Evolutionary conservation across 2,888 invertebrate genomes (phyloP).

Genomic region (Andrena marginata): DNA sequence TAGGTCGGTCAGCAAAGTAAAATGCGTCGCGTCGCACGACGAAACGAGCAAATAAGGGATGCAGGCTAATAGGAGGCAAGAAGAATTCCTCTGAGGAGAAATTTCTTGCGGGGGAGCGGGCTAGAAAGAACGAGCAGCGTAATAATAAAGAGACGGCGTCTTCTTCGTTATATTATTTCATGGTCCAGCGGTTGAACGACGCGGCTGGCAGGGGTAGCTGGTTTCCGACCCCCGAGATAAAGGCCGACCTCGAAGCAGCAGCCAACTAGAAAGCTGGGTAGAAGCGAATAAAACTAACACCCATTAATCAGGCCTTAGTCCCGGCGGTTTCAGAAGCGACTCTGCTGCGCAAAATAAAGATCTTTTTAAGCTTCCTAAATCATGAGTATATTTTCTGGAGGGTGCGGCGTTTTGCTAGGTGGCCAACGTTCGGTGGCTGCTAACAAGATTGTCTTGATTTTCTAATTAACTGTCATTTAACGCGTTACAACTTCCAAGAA

Average conservation of each 20-base stretch:
- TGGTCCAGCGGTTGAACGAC: constrained; percentile 37
- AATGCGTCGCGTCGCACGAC: neutral
- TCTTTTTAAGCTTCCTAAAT: constrained; percentile 80
- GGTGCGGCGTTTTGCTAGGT: constrained; percentile 30
- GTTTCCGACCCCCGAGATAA: constrained; percentile 73
- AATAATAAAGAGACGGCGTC: constrained; percentile 42
- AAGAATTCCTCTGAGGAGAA: constrained; percentile 14
- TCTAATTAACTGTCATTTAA: neutral
- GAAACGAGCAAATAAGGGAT: neutral
- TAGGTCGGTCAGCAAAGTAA: neutral
- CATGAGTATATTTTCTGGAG: constrained; percentile 81
- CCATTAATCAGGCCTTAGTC: constrained; percentile 82
- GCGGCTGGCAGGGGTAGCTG: constrained; percentile 38
- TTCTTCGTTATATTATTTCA: constrained; percentile 57
- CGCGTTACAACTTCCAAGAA: neutral
- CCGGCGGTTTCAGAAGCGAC: constrained; percentile 74
- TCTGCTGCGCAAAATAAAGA: constrained; percentile 77
- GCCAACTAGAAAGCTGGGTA: constrained; percentile 55
- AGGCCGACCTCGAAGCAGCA: constrained; percentile 74
- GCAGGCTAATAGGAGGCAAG: constrained; percentile 4
- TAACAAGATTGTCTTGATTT: neutral
- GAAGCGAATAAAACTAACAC: constrained; percentile 81
- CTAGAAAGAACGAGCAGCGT: constrained; percentile 13
- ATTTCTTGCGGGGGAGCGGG: constrained; percentile 5
- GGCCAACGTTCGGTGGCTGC: neutral